These are phyloP conservation scores for Gallirallus australis DNA, from an alignment of 2,797 vertebrate genomes.

Conservation along the genomic window DNA sequence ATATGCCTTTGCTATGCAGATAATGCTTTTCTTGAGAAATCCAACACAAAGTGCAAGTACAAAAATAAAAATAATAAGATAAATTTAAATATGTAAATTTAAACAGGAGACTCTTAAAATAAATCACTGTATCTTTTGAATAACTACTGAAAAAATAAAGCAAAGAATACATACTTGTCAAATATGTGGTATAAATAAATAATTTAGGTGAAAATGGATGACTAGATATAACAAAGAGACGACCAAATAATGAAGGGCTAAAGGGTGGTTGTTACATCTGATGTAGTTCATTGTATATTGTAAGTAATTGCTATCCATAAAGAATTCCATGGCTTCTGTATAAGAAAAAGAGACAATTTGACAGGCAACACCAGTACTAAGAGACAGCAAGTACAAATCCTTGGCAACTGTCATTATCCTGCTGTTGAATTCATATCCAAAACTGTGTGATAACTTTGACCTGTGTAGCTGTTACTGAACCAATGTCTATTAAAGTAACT, in stretches of 20 bases:
- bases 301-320: conserved; percentile 82
- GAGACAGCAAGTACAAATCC: conserved; percentile 85
- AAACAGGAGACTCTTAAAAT: conserved; percentile 42
- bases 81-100: conserved; percentile 35
- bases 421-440: conserved; percentile 83
- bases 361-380: conserved; percentile 82
- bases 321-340: conserved; percentile 79
- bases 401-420: conserved; percentile 88
- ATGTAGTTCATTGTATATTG: conserved; percentile 77
- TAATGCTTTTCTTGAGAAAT: conserved; percentile 17
- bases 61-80: conserved; percentile 14
- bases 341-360: conserved; percentile 77
- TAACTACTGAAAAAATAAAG: conserved; percentile 71
- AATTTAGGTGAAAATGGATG: conserved; percentile 72
- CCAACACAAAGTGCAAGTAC: conserved; percentile 25
- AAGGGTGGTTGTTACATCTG: conserved; percentile 80
- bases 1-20: not conserved
- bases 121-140: conserved; percentile 48
- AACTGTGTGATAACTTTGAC: conserved; percentile 73
- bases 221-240: conserved; percentile 69
- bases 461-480: conserved; percentile 60
- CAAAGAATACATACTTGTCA: conserved; percentile 76
- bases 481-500: conserved; percentile 48
- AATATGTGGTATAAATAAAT: conserved; percentile 79
- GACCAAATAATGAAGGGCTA: conserved; percentile 81